Conservation (phyloP, 2,113 vertebrate genomes). For the Octodon degus region DNA sequence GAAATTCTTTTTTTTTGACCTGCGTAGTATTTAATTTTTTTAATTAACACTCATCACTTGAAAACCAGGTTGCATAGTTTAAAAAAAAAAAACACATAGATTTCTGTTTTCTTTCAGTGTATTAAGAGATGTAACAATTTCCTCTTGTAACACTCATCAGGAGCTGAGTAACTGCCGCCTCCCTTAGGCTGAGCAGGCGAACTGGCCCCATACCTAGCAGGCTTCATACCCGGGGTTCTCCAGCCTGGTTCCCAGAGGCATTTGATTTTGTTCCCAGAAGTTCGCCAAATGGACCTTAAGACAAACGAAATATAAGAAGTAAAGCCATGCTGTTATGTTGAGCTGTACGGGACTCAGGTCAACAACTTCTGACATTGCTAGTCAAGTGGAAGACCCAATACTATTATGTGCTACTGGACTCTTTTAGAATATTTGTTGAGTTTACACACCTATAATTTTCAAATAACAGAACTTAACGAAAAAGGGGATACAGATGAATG, state of each 20-base stretch:
- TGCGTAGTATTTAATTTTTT: not conserved
- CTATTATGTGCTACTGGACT: no score
- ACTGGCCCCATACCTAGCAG: not conserved
- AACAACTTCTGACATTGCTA: no score
- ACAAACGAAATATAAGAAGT: no score
- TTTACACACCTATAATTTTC: no score
- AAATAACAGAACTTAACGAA: no score
- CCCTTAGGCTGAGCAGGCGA: not conserved
- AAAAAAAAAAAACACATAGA: no score
- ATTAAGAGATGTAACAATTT: not conserved
- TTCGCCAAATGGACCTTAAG: not conserved
- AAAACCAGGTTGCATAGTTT: slow-evolving; percentile 20
- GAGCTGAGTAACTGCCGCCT: not conserved
- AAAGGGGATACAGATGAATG: no score
- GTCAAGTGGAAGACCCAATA: no score
- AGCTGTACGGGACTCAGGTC: no score
- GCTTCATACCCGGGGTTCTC: not conserved
- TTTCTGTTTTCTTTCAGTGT: slow-evolving; percentile 31
- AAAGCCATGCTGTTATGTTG: no score
- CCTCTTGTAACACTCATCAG: not conserved
- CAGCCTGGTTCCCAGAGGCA: not conserved
- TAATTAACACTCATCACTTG: slow-evolving; percentile 2
- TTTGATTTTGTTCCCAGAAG: not conserved
- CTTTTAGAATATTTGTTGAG: no score
- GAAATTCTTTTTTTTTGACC: slow-evolving; percentile 32